A percentile compares a stretch with the other conserved stretches of the same genome.
These are phyloP conservation scores for Numenius phaeopus DNA, from an alignment of 2,797 vertebrate species.

Conservation along the genomic window DNA sequence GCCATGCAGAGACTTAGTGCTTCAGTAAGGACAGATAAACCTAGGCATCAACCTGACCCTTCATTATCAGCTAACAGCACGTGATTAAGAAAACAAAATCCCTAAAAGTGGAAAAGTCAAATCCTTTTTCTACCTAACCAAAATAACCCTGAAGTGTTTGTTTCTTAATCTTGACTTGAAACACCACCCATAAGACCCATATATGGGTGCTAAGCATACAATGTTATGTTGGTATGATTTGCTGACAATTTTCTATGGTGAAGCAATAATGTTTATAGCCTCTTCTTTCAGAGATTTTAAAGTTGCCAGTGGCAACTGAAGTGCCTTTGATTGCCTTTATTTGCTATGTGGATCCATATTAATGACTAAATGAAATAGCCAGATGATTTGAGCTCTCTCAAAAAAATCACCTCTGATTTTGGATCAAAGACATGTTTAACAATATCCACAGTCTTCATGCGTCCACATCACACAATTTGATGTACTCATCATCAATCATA, in stretches of 20 bases:
- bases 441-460: conserved; percentile 52
- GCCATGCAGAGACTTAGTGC: neutral
- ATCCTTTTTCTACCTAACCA: neutral
- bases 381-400: conserved; percentile 50
- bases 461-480: conserved; percentile 53
- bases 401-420: conserved; percentile 66
- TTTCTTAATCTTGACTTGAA: neutral
- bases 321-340: conserved; percentile 22
- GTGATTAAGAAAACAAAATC: neutral
- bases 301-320: conserved; percentile 25
- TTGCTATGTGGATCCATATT: conserved; percentile 11
- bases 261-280: neutral
- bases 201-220: neutral
- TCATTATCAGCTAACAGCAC: neutral
- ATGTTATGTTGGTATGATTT: neutral
- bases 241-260: neutral
- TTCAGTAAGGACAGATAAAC: neutral
- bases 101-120: neutral
- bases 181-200: neutral
- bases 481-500: conserved; percentile 61
- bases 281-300: neutral
- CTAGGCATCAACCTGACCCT: neutral
- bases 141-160: neutral
- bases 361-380: conserved; percentile 43
- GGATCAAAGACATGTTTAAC: conserved; percentile 66